Base-by-base conservation (phyloP, 2,113 vertebrate species). In the Bambusicola thoracicus region DNA sequence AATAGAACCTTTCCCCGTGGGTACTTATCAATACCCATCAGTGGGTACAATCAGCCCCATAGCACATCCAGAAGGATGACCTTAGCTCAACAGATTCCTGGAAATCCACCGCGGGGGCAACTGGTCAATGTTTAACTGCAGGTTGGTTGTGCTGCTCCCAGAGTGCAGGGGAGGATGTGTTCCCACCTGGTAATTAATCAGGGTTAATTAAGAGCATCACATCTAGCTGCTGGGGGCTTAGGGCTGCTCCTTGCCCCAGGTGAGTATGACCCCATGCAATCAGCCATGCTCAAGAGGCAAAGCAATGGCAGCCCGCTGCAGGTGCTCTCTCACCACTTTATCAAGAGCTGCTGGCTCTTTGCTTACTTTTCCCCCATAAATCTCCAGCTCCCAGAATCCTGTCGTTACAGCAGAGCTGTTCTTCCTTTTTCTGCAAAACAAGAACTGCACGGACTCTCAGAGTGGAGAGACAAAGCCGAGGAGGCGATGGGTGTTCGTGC, bases 351-450 rank as follows among this genome's bases (percentile, higher is more conserved):
- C 78, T 51, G 11, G 27, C 21, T 4, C 46, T 19, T 93, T 12
- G 16, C 27, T 30, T 48, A 4, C 48, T 53, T 76, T 66, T 20
- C 20, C 21, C 46, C 58, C 32, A 18, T 44, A 29, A 69, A 76
- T 79, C 87, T 79, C 67, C 87, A 61, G 46, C 76, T 96, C 85
- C 41, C 0, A 0, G 55, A 63, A 63, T 55, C 43, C 78, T 73
- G 53, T 21, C 10, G 0, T 85, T 70, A 51, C 84, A 51, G 40
- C 81, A 92, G 85, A 92, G 40, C 7, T 7, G 0, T n/a, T 59
- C 93, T 96, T 96, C 94, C 94, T 87, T 94, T 91, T 96, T 96
- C 85, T 77, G 68, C 89, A 90, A 96, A 96, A 95, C 91, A 92
- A 94, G 95, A 96, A 97, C 93, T 93, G 75, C 65, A 29, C 25